Percentiles rank a stretch among this genome's conserved stretches.
These are phyloP conservation scores for Lepidocyrtinus sp. DNA, from an alignment of 2,888 invertebrate species.

Conservation along the genomic window DNA sequence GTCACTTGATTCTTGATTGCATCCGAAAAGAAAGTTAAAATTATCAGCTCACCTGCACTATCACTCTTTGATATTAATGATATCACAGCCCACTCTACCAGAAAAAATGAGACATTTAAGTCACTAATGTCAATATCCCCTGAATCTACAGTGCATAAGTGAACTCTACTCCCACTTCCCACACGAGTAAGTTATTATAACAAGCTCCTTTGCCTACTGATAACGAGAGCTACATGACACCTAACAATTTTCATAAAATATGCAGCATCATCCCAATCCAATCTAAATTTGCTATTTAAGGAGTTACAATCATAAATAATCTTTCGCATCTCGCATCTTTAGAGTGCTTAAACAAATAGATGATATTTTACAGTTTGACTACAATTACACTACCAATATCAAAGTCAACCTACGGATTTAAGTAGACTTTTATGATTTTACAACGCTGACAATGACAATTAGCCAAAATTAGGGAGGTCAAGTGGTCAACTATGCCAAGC, in stretches of 20 bases:
- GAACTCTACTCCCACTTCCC: background rate
- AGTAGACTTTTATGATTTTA: too few species aligned
- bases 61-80: too few species aligned
- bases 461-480: background rate
- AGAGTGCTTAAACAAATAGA: background rate
- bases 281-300: background rate
- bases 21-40: too few species aligned
- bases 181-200: too few species aligned
- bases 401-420: background rate
- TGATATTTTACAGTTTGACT: too few species aligned
- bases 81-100: background rate
- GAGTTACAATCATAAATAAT: background rate
- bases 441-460: background rate
- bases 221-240: slow-evolving; percentile 4
- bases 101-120: too few species aligned
- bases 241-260: background rate
- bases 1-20: too few species aligned
- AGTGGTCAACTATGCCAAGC: background rate
- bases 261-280: background rate
- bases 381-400: too few species aligned
- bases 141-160: background rate
- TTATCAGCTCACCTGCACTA: too few species aligned
- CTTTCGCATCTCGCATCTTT: too few species aligned
- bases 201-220: background rate
- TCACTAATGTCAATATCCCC: slow-evolving; percentile 10